Base-by-base conservation (phyloP, 2,113 vertebrate genomes). In the Anoura caudifer region DNA sequence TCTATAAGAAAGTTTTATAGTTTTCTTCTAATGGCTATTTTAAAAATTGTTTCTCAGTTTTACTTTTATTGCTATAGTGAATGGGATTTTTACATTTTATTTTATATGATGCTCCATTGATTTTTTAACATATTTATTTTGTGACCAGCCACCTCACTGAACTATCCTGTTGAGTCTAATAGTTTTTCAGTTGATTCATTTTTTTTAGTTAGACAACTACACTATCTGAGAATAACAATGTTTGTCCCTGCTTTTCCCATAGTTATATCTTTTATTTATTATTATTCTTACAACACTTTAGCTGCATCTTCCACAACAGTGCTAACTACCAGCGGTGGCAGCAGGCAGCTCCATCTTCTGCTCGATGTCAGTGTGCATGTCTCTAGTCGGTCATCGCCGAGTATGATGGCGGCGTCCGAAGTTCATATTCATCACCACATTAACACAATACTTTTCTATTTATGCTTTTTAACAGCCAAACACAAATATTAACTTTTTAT, bases 61-160 rank as follows among this genome's bases (percentile, higher is more conserved):
- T 88, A 70, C 94, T 91, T 97, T 95, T 93, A 96, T 93, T 82
- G 61, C 86, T 28, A 47, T 50, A 83, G 43, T 59, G 88, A 96
- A 95, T 83, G 22, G 63, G 54, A 75, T 88, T 86, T 97, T 95
- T 89, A 83, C 54, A 86, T 91, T 91, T 97, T 84, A 95, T 93
- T 91, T 96, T 96, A 97, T 13, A 91, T 87, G 91, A 86, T 72
- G 56, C 5, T 38, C n/a, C 70, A 95, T 87, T 94, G 90, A 98
- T 93, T 96, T 97, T 95, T 96, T 82, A 47, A 93, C 65, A 26
- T 94, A 96, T 96, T 96, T 95, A 94, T 96, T 88, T 95, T 97
- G 54, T 86, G 54, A 89, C 33, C 50, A 75, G 85, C n/a, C 54
- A 81, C 82, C 81, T 93, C 38, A 43, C 61, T 85, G 86, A 95